phyloP scores from a whole-genome alignment of 2,113 vertebrate genomes.

The Hippocampus abdominalis region DNA sequence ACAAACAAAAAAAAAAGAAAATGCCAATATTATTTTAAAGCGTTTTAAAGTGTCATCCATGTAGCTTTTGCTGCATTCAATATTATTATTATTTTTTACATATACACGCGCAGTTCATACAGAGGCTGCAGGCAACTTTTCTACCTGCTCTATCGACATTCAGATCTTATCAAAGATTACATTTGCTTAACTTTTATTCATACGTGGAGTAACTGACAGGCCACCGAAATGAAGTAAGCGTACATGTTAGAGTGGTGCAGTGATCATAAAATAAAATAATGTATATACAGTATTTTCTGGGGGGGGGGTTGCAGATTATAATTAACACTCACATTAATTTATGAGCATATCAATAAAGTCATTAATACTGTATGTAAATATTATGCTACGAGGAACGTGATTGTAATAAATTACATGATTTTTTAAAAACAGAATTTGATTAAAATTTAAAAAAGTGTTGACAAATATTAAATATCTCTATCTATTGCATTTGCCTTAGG shows the following conservation, averaged over 20 bases:
- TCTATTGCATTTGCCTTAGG: neutral
- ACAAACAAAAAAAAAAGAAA: neutral
- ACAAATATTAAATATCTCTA: no score
- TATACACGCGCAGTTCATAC: no score
- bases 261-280: no score
- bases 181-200: slow-evolving; percentile 10
- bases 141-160: neutral
- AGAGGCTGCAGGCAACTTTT: neutral
- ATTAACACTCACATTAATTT: neutral
- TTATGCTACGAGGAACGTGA: neutral
- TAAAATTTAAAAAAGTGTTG: neutral
- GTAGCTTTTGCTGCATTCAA: neutral
- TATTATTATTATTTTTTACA: neutral
- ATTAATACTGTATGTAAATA: neutral
- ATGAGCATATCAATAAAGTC: neutral
- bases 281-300: no score
- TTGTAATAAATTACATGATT: neutral
- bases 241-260: no score
- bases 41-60: neutral
- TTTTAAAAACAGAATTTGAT: neutral
- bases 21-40: neutral
- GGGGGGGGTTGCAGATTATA: no score
- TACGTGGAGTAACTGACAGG: slow-evolving; percentile 17
- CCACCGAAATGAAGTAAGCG: slow-evolving; percentile 6
- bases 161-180: slow-evolving; percentile 2